Conservation (phyloP, 2,797 vertebrate genomes). For the Atherinosoma microstoma region DNA sequence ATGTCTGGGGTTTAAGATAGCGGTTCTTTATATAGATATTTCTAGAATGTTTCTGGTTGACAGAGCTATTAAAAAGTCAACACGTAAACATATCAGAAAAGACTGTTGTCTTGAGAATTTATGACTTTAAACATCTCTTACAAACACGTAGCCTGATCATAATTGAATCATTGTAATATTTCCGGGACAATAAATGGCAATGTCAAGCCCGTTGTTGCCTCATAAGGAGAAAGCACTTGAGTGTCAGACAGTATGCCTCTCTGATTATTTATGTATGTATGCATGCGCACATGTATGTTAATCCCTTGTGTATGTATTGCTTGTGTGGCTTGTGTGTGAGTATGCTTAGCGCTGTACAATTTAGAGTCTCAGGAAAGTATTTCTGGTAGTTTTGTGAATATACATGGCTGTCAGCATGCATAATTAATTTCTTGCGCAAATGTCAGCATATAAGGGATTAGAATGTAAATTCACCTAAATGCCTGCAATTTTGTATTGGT, state of each 20-base stretch:
- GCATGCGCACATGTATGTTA: not conserved
- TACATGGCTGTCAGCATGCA: slow-evolving; percentile 53
- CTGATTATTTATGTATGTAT: not conserved
- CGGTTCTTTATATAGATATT: no score
- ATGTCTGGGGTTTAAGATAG: no score
- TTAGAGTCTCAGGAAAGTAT: not conserved
- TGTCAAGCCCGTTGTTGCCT: slow-evolving; percentile 27
- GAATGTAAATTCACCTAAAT: slow-evolving; percentile 64
- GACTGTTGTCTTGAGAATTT: no score
- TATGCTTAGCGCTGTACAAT: not conserved
- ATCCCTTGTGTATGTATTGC: slow-evolving; percentile 1
- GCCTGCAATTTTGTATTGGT: slow-evolving; percentile 15
- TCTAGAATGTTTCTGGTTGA: no score
- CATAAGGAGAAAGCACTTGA: slow-evolving; percentile 16
- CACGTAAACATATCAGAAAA: no score
- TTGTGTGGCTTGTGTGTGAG: slow-evolving; percentile 1
- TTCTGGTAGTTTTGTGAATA: slow-evolving; percentile 7
- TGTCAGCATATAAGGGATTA: slow-evolving; percentile 61
- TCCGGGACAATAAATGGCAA: not conserved
- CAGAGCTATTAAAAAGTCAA: no score
- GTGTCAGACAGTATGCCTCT: slow-evolving; percentile 19
- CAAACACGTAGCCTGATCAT: not conserved
- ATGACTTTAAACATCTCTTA: not conserved
- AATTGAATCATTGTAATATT: slow-evolving; percentile 22
- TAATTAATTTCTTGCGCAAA: slow-evolving; percentile 70